Evolutionary conservation across 2,797 vertebrate genomes (phyloP).

Genomic region (Hirundo rustica): DNA sequence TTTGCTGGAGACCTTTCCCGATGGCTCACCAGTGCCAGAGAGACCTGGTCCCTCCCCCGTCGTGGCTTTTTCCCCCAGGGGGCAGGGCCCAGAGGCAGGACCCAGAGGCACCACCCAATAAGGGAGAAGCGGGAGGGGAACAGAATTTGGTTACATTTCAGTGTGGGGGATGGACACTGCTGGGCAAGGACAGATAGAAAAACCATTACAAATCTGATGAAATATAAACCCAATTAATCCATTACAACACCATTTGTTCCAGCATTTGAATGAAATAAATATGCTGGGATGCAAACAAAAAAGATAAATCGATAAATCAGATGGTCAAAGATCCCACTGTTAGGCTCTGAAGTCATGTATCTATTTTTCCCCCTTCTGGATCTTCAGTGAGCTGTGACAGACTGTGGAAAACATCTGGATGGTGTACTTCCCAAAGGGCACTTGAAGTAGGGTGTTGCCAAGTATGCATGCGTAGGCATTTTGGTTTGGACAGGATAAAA

Average conservation of each 20-base stretch:
- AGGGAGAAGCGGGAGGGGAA: too few species aligned
- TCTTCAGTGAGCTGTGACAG: not conserved
- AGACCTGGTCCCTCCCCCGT: too few species aligned
- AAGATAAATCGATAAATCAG: not conserved
- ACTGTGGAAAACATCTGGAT: not conserved
- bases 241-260: not conserved
- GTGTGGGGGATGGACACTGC: too few species aligned
- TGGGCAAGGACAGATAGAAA: too few species aligned
- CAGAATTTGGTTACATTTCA: too few species aligned
- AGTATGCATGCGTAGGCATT: not conserved
- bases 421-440: not conserved
- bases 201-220: too few species aligned
- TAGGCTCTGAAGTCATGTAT: not conserved
- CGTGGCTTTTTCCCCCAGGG: too few species aligned
- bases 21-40: too few species aligned
- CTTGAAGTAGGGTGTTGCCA: not conserved
- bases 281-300: not conserved
- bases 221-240: too few species aligned
- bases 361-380: not conserved
- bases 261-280: constrained; percentile 9
- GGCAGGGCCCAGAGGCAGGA: too few species aligned
- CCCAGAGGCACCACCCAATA: too few species aligned
- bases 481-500: not conserved
- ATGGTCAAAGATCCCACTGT: not conserved
- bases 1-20: too few species aligned